These are phyloP conservation scores for Rhea americana DNA, from an alignment of 2,113 vertebrate genomes.

Conservation along the genomic window DNA sequence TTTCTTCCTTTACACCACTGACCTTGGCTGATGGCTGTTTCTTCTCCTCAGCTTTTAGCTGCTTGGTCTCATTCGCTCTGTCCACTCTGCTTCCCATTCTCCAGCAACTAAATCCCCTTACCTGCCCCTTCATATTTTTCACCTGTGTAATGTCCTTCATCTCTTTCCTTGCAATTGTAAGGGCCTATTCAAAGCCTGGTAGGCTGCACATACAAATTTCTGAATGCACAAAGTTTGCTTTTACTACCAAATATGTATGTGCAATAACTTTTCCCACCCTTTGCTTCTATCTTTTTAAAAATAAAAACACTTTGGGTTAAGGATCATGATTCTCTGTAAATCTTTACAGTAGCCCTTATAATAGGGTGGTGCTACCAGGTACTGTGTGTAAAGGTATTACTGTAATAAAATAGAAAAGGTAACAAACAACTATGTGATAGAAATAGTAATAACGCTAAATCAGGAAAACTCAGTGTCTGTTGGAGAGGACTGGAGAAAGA, in stretches of 20 bases:
- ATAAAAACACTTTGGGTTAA: neutral
- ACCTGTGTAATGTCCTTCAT: neutral
- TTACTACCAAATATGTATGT: neutral
- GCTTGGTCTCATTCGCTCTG: neutral
- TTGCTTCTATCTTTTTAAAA: neutral
- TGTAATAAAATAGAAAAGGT: neutral
- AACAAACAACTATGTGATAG: neutral
- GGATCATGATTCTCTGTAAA: neutral
- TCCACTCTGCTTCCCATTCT: neutral
- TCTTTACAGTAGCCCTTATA: neutral
- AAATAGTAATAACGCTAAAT: neutral
- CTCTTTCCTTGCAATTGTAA: neutral
- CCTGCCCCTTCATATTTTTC: neutral
- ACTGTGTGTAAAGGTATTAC: neutral
- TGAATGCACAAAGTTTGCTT: neutral
- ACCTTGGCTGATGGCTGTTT: neutral
- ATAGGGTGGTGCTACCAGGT: neutral
- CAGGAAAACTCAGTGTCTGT: neutral
- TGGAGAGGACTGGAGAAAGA: slow-evolving; percentile 8
- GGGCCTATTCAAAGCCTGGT: neutral
- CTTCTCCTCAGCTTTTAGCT: neutral
- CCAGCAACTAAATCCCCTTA: neutral
- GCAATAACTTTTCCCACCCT: neutral
- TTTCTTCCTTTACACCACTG: neutral
- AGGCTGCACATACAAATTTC: neutral